Evolutionary conservation across 2,888 invertebrate genomes (phyloP).

Genomic region (Trissolcus brochymenae): DNA sequence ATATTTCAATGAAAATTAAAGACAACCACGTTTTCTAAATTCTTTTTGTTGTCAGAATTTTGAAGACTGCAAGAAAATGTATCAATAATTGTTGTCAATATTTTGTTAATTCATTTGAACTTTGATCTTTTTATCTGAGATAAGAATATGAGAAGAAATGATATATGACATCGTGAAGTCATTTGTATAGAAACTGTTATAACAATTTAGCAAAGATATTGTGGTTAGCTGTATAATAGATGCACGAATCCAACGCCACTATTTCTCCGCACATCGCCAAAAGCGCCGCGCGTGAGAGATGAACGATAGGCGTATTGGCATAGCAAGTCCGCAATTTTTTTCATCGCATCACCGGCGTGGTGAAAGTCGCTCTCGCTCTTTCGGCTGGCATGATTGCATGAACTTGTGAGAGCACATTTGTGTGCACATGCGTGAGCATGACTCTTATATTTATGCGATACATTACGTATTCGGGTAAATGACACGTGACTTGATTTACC

Average conservation of each 20-base stretch:
- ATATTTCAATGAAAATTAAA: constrained; percentile 3
- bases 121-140: too few species aligned
- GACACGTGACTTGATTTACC: constrained; percentile 74
- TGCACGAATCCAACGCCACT: not conserved
- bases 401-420: constrained; percentile 51
- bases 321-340: constrained; percentile 4
- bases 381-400: constrained; percentile 55
- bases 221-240: too few species aligned
- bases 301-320: constrained; percentile 46
- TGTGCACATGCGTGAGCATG: constrained; percentile 58
- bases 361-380: constrained; percentile 61
- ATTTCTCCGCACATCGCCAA: not conserved
- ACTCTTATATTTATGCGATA: constrained; percentile 58
- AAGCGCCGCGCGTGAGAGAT: constrained; percentile 31
- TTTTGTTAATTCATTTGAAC: too few species aligned
- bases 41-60: too few species aligned
- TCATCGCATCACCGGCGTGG: constrained; percentile 43
- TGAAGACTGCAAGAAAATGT: too few species aligned
- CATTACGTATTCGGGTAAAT: constrained; percentile 74
- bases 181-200: too few species aligned
- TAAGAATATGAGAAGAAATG: too few species aligned
- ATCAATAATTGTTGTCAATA: too few species aligned
- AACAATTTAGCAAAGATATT: too few species aligned
- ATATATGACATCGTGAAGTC: too few species aligned
- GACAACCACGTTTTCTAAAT: too few species aligned